Conservation (phyloP, 53 echinoderm and acorn worm species). For the Temnopleurus reevesii region DNA sequence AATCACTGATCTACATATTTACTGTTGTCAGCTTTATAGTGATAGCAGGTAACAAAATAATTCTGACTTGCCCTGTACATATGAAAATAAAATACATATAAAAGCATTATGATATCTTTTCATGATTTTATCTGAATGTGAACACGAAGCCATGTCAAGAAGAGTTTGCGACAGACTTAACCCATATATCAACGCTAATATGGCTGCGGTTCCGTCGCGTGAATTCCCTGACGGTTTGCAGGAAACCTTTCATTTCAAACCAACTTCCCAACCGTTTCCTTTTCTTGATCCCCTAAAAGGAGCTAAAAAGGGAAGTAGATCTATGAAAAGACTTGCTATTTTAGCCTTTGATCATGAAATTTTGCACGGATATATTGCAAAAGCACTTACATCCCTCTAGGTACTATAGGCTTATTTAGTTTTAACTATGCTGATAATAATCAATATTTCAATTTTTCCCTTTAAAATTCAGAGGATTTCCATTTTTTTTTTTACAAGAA, state of each 20-base stretch:
- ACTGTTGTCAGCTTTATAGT: no score
- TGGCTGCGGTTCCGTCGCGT: background rate
- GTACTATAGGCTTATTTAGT: background rate
- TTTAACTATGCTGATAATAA: background rate
- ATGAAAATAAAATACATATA: no score
- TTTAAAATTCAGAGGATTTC: no score
- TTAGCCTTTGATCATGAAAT: background rate
- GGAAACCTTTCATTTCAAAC: slow-evolving; percentile 54
- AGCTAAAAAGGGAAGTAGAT: slow-evolving; percentile 11
- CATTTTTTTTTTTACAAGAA: no score
- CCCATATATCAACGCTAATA: slow-evolving; percentile 23
- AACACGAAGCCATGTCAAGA: slow-evolving; percentile 1
- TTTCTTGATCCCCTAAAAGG: background rate
- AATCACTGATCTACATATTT: no score
- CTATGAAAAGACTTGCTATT: background rate
- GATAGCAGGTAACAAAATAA: no score
- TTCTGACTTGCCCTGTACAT: no score
- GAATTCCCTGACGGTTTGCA: slow-evolving; percentile 18
- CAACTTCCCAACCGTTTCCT: slow-evolving; percentile 35
- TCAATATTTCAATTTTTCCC: background rate
- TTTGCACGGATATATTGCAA: background rate
- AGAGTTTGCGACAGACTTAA: slow-evolving; percentile 26
- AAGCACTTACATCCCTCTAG: background rate
- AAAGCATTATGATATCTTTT: no score
- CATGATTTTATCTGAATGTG: no score